These are phyloP conservation scores for Strix occidentalis DNA, from an alignment of 2,797 vertebrate species.

Conservation along the genomic window DNA sequence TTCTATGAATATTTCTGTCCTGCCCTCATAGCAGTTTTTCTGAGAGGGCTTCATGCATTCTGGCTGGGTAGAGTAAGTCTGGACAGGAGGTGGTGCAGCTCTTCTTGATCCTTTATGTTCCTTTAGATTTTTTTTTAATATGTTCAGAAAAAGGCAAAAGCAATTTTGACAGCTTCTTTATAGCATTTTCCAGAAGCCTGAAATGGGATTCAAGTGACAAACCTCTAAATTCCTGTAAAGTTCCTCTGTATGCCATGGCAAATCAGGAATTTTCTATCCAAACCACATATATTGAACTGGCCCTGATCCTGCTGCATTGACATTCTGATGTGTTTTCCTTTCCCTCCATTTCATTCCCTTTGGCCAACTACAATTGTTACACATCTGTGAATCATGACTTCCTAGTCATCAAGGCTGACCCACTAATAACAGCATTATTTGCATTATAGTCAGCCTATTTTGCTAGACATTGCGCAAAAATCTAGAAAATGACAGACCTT, in stretches of 20 bases:
- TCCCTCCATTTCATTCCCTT: not conserved
- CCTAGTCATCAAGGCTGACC: not conserved
- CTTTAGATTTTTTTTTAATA: not conserved
- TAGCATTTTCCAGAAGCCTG: constrained; percentile 15
- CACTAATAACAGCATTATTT: not conserved
- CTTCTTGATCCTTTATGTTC: not conserved
- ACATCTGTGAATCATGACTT: not conserved
- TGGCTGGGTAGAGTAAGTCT: not conserved
- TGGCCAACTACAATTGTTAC: not conserved
- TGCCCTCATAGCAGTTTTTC: not conserved
- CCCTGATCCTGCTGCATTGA: not conserved
- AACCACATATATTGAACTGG: constrained; percentile 14
- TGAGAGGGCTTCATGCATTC: not conserved
- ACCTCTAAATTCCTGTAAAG: constrained; percentile 13
- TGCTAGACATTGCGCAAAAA: not conserved
- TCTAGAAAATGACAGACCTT: not conserved
- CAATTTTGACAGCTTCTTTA: not conserved
- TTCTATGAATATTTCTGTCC: not conserved
- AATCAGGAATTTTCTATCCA: constrained; percentile 22
- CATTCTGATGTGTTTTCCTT: constrained; percentile 40
- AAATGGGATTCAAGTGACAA: constrained; percentile 4
- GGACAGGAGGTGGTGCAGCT: not conserved
- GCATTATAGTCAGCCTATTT: not conserved
- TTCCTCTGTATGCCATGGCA: not conserved
- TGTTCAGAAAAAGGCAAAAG: not conserved